Conservation (phyloP, 1,140 invertebrate species). For the Nasonia vitripennis region DNA sequence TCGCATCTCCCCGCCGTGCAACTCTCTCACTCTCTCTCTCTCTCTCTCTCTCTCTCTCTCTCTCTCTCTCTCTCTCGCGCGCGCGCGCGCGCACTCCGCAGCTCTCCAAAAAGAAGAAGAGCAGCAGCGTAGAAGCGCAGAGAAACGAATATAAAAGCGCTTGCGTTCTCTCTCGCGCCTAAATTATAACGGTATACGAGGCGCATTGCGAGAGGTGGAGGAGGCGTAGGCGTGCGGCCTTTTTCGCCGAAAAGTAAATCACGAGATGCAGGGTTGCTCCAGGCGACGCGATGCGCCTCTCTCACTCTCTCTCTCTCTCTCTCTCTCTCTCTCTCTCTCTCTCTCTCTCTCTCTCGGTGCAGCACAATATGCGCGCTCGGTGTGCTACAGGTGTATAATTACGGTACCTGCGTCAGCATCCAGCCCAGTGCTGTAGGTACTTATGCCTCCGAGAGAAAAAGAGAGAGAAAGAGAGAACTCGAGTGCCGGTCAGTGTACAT, state of each 20-base stretch:
- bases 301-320: not conserved
- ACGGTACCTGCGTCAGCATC: slow-evolving; percentile 27
- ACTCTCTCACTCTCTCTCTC: not conserved
- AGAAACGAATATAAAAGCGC: not conserved
- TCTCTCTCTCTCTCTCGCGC: no score
- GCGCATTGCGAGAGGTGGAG: not conserved
- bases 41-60: no score
- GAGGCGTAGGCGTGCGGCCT: slow-evolving; percentile 27
- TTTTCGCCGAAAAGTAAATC: slow-evolving; percentile 50
- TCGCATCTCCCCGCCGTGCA: slow-evolving; percentile 19
- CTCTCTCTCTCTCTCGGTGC: not conserved
- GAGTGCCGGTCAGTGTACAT: not conserved
- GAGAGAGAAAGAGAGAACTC: not conserved
- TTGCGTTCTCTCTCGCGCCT: not conserved
- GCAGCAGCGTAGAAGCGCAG: not conserved
- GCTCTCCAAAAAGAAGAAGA: not conserved
- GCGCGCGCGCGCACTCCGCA: not conserved
- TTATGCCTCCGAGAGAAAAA: not conserved
- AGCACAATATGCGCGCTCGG: not conserved
- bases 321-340: not conserved
- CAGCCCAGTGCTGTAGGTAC: not conserved
- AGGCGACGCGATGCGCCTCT: not conserved
- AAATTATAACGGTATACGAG: slow-evolving; percentile 44
- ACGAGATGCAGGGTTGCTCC: not conserved
- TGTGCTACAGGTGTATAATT: slow-evolving; percentile 34